Evolutionary conservation across 2,113 vertebrate genomes (phyloP).

Genomic region (Tetrao urogallus): DNA sequence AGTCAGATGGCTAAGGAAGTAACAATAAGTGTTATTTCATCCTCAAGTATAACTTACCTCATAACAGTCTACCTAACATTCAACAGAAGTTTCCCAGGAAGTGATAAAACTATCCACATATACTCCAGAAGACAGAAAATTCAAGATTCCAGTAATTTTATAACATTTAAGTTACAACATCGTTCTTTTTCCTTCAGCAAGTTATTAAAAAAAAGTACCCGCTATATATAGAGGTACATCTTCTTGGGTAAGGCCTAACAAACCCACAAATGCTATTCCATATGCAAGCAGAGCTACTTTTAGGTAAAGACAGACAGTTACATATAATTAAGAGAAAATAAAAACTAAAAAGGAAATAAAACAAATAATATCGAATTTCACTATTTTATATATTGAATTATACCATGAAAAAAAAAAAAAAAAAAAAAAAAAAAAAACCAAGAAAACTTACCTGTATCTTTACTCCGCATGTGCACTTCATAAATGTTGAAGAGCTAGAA

Average conservation of each 20-base stretch:
- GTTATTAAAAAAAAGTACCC: neutral
- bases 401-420: neutral
- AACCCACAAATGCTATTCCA: neutral
- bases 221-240: neutral
- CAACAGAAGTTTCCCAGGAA: conserved; percentile 8
- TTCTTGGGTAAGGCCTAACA: neutral
- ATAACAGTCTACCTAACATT: neutral
- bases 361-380: neutral
- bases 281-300: neutral
- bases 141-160: neutral
- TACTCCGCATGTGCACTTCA: neutral
- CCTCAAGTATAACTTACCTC: neutral
- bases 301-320: no score
- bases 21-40: neutral
- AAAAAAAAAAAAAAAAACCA: neutral
- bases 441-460: neutral
- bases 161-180: neutral
- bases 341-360: neutral
- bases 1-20: neutral
- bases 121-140: conserved; percentile 29
- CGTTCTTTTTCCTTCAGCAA: neutral
- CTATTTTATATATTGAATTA: neutral
- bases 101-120: conserved; percentile 31
- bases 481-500: rapidly evolving
- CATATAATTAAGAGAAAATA: neutral